Conservation (phyloP, 2,797 vertebrate species). For the Danio albolineatus region DNA sequence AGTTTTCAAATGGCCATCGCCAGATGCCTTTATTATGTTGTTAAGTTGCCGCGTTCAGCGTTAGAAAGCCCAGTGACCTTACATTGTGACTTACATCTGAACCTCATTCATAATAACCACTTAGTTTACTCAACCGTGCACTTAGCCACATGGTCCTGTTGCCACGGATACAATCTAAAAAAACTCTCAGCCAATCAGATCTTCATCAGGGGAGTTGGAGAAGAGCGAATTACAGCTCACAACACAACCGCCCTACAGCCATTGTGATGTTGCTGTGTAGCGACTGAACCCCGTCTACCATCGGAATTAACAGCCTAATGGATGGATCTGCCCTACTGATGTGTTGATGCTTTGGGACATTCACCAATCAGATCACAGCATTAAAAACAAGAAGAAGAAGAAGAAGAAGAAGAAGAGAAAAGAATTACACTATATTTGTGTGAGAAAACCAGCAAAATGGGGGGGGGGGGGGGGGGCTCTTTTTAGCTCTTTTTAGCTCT, state of each 20-base stretch:
- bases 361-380: constrained; percentile 63
- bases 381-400: neutral
- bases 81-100: constrained; percentile 6
- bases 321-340: constrained; percentile 61
- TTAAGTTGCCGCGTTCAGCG: constrained; percentile 1
- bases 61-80: constrained; percentile 28
- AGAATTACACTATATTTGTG: too few species aligned
- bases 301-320: constrained; percentile 71
- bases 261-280: constrained; percentile 57
- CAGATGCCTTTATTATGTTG: constrained; percentile 8
- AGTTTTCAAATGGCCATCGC: constrained; percentile 21
- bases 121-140: constrained; percentile 54
- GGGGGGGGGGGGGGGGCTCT: too few species aligned
- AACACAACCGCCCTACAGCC: constrained; percentile 42
- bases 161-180: constrained; percentile 60
- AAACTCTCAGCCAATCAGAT: constrained; percentile 54
- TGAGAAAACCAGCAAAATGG: too few species aligned
- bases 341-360: constrained; percentile 56
- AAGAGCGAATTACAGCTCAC: constrained; percentile 67
- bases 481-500: too few species aligned
- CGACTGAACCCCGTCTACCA: constrained; percentile 60
- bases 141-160: constrained; percentile 55
- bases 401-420: too few species aligned
- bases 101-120: constrained; percentile 35
- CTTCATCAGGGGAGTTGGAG: constrained; percentile 62